phyloP scores from a whole-genome alignment of 2,797 vertebrate genomes.

The Buphagus erythrorhynchus region DNA sequence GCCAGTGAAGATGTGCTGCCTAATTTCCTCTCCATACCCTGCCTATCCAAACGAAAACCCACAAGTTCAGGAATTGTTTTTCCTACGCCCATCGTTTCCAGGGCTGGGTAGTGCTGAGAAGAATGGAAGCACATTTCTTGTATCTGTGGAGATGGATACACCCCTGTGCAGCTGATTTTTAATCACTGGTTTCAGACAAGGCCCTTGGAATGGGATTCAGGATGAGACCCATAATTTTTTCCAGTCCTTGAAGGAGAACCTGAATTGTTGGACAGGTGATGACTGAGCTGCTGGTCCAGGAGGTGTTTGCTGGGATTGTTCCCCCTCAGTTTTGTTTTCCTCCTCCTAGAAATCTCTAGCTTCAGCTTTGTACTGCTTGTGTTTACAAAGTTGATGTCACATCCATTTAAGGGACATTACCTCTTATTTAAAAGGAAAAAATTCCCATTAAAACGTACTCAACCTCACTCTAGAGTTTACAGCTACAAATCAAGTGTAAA shows the following conservation, averaged over 20 bases:
- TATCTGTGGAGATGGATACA: fast-evolving
- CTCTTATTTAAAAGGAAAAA: neutral
- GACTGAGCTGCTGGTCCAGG: neutral
- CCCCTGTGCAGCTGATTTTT: neutral
- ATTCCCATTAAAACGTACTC: neutral
- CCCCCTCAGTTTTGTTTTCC: neutral
- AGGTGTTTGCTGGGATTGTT: neutral
- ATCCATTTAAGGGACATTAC: neutral
- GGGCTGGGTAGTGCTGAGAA: neutral
- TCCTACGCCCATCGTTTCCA: neutral
- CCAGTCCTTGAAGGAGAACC: neutral
- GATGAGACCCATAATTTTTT: neutral
- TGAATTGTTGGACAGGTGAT: neutral
- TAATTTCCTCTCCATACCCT: neutral
- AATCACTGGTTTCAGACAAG: neutral
- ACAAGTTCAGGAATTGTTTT: neutral
- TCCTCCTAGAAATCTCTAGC: neutral
- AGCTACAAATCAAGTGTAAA: neutral
- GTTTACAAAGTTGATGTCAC: neutral
- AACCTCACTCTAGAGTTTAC: neutral
- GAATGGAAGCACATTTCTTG: neutral
- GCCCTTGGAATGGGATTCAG: neutral
- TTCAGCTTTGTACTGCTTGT: neutral
- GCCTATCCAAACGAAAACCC: neutral
- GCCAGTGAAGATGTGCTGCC: neutral